Conservation (phyloP, 2,113 vertebrate species). For the Callaeas wilsoni region DNA sequence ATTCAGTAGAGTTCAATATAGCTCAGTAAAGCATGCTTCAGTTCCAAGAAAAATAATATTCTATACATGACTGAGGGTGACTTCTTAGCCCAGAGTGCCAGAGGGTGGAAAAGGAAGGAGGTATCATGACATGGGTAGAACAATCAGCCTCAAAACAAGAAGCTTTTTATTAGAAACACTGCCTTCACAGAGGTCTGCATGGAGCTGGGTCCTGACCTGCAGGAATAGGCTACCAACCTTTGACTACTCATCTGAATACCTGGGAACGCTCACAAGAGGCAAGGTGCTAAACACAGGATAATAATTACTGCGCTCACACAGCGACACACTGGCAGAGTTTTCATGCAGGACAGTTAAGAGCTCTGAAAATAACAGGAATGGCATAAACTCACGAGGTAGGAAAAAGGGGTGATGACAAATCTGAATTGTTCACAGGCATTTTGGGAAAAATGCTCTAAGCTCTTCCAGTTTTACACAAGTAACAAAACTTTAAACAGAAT, state of each 20-base stretch:
- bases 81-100: background rate
- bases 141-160: background rate
- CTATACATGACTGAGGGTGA: background rate
- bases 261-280: background rate
- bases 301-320: background rate
- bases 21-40: background rate
- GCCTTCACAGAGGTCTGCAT: background rate
- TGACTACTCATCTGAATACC: background rate
- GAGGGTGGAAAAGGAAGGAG: background rate
- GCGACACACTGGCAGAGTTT: background rate
- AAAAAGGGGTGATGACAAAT: background rate
- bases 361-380: background rate
- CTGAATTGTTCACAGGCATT: background rate
- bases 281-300: background rate
- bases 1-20: background rate
- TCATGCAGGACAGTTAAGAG: background rate
- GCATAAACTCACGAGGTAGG: background rate
- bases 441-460: background rate
- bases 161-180: background rate
- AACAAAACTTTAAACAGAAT: background rate
- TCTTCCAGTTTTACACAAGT: background rate
- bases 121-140: accelerated
- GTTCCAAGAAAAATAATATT: background rate
- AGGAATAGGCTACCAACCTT: background rate
- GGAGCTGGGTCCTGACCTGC: background rate